Base-by-base conservation (phyloP, 2,113 vertebrate genomes). In the Diglossa brunneiventris region DNA sequence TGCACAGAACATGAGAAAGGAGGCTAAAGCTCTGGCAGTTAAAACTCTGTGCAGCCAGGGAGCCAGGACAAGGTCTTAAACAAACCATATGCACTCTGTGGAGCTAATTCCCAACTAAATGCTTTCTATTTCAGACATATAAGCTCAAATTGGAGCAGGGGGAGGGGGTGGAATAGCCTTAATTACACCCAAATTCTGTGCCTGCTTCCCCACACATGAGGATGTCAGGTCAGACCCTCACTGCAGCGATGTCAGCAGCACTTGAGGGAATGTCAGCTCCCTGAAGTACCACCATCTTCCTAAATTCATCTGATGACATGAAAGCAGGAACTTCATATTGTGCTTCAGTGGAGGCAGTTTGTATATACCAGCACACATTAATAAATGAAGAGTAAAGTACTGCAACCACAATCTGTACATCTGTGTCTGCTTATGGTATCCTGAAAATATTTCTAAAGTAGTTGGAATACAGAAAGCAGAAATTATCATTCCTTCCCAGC, bases 311-410 rank as follows among this genome's bases (percentile, higher is more conserved):
- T 31, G 70, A 64, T 33, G 26, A 53, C 27, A 55, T 0, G 6
- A 56, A 63, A 77, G 44, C 26, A 61, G 42, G 61, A 95, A 92
- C 56, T 67, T 83, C 20, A 8, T 23, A 4, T 3, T 31, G 31
- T 10, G 22, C 49, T 77, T 83, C 41, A 35, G 50, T 13, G 20
- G 72, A 56, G 39, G 35, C 66, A 47, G 42, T 83, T 83, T 80
- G 55, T 30, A 26, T 49, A 22, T 37, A 92, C 13, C 27, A 91
- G 87, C 72, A 93, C 47, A 63, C 17, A 44, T 77, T 76, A 92
- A 79, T 58, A 95, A 79, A 92, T 55, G 31, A 92, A 89, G 39
- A 94, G 72, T 55, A 63, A 95, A 92, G 64, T 19, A 50, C 70
- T 47, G 47, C 33, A 35, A 73, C 19, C 42, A 86, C 85, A 91